These are phyloP conservation scores for Chaetodon trifasciatus DNA, from an alignment of 2,797 vertebrate genomes.

Conservation along the genomic window DNA sequence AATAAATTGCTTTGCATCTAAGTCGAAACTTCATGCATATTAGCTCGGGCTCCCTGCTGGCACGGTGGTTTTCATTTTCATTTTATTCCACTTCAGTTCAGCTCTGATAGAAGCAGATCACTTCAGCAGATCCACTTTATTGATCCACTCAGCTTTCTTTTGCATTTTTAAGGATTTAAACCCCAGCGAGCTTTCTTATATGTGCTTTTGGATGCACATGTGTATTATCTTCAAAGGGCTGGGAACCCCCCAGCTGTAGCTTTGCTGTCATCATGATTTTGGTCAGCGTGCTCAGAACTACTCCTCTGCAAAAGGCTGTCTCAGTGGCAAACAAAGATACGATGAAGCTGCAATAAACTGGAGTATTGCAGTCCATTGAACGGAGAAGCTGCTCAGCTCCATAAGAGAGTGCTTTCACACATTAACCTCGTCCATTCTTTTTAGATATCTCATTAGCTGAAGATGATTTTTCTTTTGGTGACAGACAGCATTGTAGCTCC, in stretches of 20 bases:
- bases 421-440: background rate
- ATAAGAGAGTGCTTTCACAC: background rate
- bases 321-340: slow-evolving; percentile 15
- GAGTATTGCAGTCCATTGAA: background rate
- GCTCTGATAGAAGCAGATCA: slow-evolving; percentile 22
- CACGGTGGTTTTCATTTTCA: slow-evolving; percentile 14
- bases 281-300: slow-evolving; percentile 34
- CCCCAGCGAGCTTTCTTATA: background rate
- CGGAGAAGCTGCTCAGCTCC: background rate
- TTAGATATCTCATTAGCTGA: slow-evolving; percentile 5
- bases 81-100: slow-evolving; percentile 31
- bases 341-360: background rate
- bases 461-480: slow-evolving; percentile 1
- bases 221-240: slow-evolving; percentile 38
- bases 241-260: slow-evolving; percentile 25
- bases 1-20: slow-evolving; percentile 52
- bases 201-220: slow-evolving; percentile 28
- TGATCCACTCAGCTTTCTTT: slow-evolving; percentile 3
- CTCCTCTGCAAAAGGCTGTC: background rate
- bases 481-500: too few relatives aligned
- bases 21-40: slow-evolving; percentile 30
- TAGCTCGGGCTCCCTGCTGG: slow-evolving; percentile 35
- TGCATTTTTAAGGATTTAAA: slow-evolving; percentile 14
- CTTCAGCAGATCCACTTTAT: background rate
- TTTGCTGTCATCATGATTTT: slow-evolving; percentile 51